These are phyloP conservation scores for Hylomyscus alleni DNA, from an alignment of 2,797 vertebrate species.

Conservation along the genomic window DNA sequence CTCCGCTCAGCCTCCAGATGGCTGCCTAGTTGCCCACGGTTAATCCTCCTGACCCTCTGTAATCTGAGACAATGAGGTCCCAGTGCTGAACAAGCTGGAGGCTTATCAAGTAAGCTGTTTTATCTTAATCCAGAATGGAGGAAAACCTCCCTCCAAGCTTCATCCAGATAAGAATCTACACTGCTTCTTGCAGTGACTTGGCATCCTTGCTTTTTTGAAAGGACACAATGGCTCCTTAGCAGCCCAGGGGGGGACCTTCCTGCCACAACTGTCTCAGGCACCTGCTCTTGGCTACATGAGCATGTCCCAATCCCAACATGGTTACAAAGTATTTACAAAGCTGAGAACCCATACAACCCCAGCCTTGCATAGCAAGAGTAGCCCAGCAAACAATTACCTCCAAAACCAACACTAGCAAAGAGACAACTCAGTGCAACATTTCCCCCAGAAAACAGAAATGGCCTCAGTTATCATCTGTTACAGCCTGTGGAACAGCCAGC, in stretches of 20 bases:
- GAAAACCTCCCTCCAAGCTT: background rate
- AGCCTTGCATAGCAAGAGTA: background rate
- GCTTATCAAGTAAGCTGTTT: conserved; percentile 2
- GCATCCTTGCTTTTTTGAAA: conserved; percentile 34
- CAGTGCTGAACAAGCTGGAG: background rate
- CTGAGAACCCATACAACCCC: conserved; percentile 5
- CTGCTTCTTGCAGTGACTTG: background rate
- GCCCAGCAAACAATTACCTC: background rate
- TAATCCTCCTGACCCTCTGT: background rate
- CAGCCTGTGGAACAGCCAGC: conserved; percentile 45
- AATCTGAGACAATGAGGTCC: background rate
- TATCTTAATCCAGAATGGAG: conserved; percentile 19
- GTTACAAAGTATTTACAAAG: background rate
- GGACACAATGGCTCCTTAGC: background rate
- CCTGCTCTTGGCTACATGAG: background rate
- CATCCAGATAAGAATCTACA: background rate
- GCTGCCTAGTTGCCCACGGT: background rate
- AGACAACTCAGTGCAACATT: conserved; percentile 45
- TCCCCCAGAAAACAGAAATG: background rate
- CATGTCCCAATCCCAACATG: background rate
- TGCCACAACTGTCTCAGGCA: background rate
- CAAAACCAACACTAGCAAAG: conserved; percentile 38
- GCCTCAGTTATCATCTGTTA: background rate
- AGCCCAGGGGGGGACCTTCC: background rate
- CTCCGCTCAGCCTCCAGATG: background rate